Base-by-base conservation (phyloP, 1,140 invertebrate genomes). In the Littorina saxatilis region DNA sequence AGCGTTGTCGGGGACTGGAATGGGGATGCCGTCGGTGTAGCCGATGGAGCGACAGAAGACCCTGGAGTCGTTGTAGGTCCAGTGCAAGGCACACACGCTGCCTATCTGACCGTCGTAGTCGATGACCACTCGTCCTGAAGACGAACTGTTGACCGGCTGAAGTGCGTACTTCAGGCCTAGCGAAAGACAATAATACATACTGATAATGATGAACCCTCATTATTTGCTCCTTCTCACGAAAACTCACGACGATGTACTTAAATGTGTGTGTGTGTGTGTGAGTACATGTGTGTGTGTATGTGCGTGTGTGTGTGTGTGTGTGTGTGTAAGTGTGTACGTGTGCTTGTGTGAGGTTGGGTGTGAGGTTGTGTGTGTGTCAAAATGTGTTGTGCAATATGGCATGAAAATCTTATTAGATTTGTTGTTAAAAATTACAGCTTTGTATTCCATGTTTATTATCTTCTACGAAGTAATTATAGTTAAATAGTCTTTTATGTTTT, bases 11-110 rank as follows among this genome's bases (percentile, higher is more conserved):
- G 17, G 17, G 5, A 17, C 7, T 9, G 77, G 52, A 1, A 77
- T 66, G 29, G 86, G 85, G n/a, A 87, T 84, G 0, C 88, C 88
- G 79, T 89, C 88, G 15, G 20, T 40, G 68, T 82, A 88, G 17
- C 85, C 84, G 7, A 89, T 68, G 27, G 81, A 70, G 40, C 86
- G 61, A 83, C 89, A 90, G 13, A 90, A 77, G 3, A 89, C 94
- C 82, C 94, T 92, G 0, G 95, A 96, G 87, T 96, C 94, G 23
- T 92, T 93, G 43, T 95, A 90, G 0, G 94, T 94, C 88, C 96
- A 96, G 75, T 94, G 93, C 87, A 96, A 95, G 87, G 96, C 95
- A 88, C 96, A 96, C n/a, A 97, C 94, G 83, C 94, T 94, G 0
- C 96, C 96, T 94, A 94, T 95, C 72, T 94, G 92, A 1, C 94